Evolutionary conservation across 2,113 vertebrate genomes (phyloP), one percentile per base, ranked within the genome.

Genomic region (Brachyhypopomus gauderio): DNA sequence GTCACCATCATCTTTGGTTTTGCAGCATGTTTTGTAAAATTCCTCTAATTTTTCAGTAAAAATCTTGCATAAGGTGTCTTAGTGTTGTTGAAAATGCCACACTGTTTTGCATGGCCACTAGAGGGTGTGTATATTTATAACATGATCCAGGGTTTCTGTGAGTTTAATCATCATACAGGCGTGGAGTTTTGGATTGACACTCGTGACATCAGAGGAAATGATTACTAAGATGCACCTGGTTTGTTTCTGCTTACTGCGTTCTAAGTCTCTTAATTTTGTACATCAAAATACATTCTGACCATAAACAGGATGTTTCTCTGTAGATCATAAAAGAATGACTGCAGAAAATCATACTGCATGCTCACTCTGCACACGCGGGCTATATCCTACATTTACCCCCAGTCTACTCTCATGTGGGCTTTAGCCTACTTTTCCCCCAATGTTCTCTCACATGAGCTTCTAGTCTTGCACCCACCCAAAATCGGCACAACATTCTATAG

Each of bases 101-200:
- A 66, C 52, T 56, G 62, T 67, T 66, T 1, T 16, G 14, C 2
- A 23, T 11, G 1, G 23, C 77, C 77, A 79, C 77, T 62, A 79
- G 55, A 45, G 67, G 64, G 9, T n/a, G 48, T 78, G 52, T 66
- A 55, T 20, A 34, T n/a, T 25, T 38, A 22, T 12, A 55, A 6
- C 14, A 52, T 52, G 45, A 52, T 52, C 45, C 45, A 52, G 8
- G 45, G 12, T 52, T 52, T 52, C 45, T 1, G 58, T 20, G 3
- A 19, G n/a, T 60, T 58, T 58, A 19, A 17, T 8, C 12, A 58
- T 58, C 16, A 17, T 58, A 2, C 56, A 58, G 20, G 56, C 17
- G n/a, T 41, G 41, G 20, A 60, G 20, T 20, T n/a, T 6, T 30
- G 62, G 27, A 16, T 17, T 64, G 23, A 4, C 6, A 41, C 5